These are phyloP conservation scores for Rhinogobio ventralis DNA, from an alignment of 2,797 vertebrate genomes.

Conservation along the genomic window DNA sequence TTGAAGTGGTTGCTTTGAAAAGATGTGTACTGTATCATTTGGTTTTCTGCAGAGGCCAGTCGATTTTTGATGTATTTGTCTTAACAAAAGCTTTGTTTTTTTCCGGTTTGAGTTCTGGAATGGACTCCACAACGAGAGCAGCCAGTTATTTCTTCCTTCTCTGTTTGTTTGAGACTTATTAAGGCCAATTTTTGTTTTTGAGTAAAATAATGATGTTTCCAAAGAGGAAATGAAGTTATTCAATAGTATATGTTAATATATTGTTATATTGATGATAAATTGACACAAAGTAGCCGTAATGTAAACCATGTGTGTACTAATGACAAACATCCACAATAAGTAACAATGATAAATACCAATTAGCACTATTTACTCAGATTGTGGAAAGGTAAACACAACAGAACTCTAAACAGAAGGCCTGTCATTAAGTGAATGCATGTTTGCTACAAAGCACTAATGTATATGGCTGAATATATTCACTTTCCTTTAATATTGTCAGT, in stretches of 20 bases:
- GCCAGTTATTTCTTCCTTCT: not conserved
- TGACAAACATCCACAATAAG: not conserved
- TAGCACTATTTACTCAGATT: not conserved
- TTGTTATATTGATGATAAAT: not conserved
- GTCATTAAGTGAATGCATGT: constrained; percentile 4
- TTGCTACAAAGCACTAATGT: not conserved
- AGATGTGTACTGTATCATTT: not conserved
- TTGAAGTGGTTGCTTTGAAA: not conserved
- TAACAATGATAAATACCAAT: constrained; percentile 13
- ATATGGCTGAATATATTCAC: not conserved
- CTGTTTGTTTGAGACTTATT: not conserved
- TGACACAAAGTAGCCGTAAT: not conserved
- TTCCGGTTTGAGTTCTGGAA: not conserved
- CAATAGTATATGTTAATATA: not conserved
- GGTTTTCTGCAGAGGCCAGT: constrained; percentile 1
- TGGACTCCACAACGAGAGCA: not conserved
- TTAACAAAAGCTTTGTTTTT: constrained; percentile 13
- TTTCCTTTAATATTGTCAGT: not conserved
- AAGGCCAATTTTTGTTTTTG: not conserved
- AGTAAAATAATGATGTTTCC: constrained; percentile 25
- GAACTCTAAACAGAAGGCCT: constrained; percentile 19
- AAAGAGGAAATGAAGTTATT: not conserved
- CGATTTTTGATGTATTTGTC: constrained; percentile 34
- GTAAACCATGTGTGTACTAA: constrained; percentile 1
- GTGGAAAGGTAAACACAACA: not conserved